Conservation (phyloP, 2,113 vertebrate species). For the Gallinago undulata region DNA sequence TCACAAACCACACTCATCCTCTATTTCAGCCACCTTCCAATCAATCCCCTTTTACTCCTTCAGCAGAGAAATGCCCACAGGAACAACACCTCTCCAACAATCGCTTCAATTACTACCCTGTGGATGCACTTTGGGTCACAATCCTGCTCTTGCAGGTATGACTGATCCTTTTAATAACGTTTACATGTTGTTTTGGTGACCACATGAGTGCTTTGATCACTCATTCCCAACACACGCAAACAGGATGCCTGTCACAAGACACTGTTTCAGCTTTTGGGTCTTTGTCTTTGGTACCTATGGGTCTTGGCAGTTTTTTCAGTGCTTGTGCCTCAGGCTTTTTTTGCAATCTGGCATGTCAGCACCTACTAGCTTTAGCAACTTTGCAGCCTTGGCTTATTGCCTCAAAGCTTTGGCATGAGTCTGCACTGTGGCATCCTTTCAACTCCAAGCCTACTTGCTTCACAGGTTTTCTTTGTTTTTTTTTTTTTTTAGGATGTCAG, state of each 20-base stretch:
- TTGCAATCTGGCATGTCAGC: constrained; percentile 26
- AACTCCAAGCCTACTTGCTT: constrained; percentile 43
- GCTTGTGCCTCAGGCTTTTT: constrained; percentile 14
- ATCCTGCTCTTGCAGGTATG: not conserved
- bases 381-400: constrained; percentile 35
- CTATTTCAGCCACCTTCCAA: not conserved
- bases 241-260: not conserved
- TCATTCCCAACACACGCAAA: not conserved
- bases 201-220: not conserved
- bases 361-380: constrained; percentile 43
- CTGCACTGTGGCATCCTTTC: constrained; percentile 47
- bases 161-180: not conserved
- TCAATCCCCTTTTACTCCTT: not conserved
- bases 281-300: constrained; percentile 6
- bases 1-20: not conserved
- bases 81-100: not conserved
- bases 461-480: constrained; percentile 23
- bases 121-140: not conserved
- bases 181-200: not conserved
- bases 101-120: not conserved
- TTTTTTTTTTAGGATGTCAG: constrained; percentile 39
- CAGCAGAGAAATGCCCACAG: not conserved
- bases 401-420: constrained; percentile 50
- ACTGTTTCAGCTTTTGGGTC: not conserved
- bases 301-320: constrained; percentile 4